Conservation (phyloP, 2,113 vertebrate genomes). For the Phrynosoma blainvillii region DNA sequence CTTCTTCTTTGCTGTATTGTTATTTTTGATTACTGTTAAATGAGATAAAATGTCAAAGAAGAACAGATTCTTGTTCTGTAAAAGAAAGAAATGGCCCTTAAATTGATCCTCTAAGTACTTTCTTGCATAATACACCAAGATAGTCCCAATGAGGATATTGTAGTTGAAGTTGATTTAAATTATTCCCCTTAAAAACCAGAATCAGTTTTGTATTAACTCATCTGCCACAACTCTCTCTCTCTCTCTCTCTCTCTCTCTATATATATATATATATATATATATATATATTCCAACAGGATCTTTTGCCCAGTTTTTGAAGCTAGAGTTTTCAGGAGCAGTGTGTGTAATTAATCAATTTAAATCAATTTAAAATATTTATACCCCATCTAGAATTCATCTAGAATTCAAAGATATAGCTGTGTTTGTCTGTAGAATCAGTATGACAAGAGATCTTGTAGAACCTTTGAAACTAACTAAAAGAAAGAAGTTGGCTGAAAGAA, state of each 20-base stretch:
- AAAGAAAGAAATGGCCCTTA: constrained; percentile 4
- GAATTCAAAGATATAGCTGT: background rate
- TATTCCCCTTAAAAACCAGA: background rate
- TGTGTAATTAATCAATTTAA: background rate
- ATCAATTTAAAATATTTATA: background rate
- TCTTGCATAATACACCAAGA: background rate
- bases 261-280: too few relatives aligned
- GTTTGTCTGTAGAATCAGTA: too few relatives aligned
- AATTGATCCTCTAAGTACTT: background rate
- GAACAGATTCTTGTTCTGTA: background rate
- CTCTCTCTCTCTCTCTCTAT: too few relatives aligned
- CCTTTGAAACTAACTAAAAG: too few relatives aligned
- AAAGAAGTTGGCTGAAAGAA: too few relatives aligned
- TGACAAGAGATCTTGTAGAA: too few relatives aligned
- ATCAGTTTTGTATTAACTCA: background rate
- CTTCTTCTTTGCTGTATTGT: constrained; percentile 41
- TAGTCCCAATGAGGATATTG: background rate
- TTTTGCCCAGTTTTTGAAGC: background rate
- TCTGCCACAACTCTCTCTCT: too few relatives aligned
- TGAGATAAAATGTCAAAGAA: constrained; percentile 11
- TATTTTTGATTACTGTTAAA: background rate
- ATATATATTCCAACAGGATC: too few relatives aligned
- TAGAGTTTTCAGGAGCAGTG: background rate
- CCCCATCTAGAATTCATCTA: background rate
- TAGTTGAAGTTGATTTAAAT: background rate